These are phyloP conservation scores for Phortica magna DNA, from an alignment of 2,888 invertebrate genomes.

Conservation along the genomic window DNA sequence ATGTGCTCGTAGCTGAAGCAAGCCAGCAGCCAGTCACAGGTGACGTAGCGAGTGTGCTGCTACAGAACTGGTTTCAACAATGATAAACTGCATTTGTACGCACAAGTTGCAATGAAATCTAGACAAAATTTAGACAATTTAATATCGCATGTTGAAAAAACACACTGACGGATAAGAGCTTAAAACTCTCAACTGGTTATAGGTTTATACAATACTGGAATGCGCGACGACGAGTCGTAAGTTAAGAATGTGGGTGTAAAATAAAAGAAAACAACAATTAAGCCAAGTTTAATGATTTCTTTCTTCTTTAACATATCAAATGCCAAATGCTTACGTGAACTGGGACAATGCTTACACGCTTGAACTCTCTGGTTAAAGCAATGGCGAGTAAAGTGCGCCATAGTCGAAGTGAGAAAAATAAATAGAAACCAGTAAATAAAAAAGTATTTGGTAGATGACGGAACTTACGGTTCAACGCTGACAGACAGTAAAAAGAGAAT, in stretches of 20 bases:
- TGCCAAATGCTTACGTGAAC: constrained; percentile 26
- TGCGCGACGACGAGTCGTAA: background rate
- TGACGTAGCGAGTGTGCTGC: constrained; percentile 1
- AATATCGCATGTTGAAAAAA: no score
- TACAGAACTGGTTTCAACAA: constrained; percentile 16
- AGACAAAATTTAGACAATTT: no score
- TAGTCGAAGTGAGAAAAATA: background rate
- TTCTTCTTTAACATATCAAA: constrained; percentile 14
- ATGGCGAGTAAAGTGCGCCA: background rate
- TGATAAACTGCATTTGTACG: constrained; percentile 28
- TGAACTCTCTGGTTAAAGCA: background rate
- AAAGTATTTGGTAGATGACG: constrained; percentile 10
- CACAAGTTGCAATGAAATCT: background rate
- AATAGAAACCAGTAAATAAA: background rate
- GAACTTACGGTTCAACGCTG: constrained; percentile 5
- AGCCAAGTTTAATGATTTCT: background rate
- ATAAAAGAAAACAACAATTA: background rate
- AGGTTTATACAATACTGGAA: background rate
- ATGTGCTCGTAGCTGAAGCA: background rate
- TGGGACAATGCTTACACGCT: constrained; percentile 16
- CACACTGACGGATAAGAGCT: no score
- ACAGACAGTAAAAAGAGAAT: constrained; percentile 11
- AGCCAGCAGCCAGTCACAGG: background rate
- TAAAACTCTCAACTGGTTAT: no score
- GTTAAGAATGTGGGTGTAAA: constrained; percentile 2